Conservation (phyloP, 2,113 vertebrate species). For the Amblyornis subalaris region DNA sequence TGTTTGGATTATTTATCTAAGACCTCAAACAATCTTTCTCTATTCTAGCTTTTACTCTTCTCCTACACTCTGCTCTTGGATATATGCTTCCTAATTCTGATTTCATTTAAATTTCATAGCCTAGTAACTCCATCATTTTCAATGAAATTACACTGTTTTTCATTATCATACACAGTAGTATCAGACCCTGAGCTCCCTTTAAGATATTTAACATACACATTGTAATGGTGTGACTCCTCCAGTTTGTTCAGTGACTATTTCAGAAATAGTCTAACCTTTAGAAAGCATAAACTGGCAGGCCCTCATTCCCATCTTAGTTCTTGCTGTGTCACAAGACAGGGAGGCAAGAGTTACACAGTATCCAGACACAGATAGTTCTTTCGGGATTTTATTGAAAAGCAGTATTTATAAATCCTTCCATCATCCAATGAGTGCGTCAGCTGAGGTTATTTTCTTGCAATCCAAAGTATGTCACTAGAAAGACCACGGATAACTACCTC, state of each 20-base stretch:
- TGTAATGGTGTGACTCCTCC: neutral
- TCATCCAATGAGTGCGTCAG: neutral
- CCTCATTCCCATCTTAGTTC: neutral
- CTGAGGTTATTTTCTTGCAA: neutral
- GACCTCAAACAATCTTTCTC: neutral
- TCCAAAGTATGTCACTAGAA: neutral
- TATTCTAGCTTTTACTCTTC: neutral
- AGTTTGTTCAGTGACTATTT: neutral
- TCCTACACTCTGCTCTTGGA: neutral
- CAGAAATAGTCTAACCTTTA: neutral
- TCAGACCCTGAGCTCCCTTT: neutral
- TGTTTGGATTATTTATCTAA: neutral
- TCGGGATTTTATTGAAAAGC: neutral
- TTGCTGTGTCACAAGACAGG: neutral
- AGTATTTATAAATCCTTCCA: neutral
- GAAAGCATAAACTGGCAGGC: neutral
- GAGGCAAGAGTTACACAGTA: neutral
- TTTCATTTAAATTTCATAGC: neutral
- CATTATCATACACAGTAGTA: fast-evolving
- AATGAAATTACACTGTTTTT: neutral
- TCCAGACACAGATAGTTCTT: neutral
- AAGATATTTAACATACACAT: neutral
- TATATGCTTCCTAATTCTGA: neutral
- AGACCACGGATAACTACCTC: neutral
- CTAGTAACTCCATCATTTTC: neutral